phyloP scores from a whole-genome alignment of 1,140 invertebrate species.

The Charaxes varanes region DNA sequence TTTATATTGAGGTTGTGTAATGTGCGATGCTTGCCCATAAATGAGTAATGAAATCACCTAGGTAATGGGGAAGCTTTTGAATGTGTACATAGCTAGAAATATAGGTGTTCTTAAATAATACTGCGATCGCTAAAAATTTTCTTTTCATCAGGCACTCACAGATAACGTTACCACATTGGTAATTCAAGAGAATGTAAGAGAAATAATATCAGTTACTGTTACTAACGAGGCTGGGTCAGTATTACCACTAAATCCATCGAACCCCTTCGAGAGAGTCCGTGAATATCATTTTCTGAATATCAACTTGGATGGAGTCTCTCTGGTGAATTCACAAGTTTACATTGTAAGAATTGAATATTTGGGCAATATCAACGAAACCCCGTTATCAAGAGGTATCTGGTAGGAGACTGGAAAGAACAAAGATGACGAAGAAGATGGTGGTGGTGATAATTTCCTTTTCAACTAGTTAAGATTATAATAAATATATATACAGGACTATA shows the following conservation, averaged over 20 bases:
- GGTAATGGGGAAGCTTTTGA: too few species aligned
- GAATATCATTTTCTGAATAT: constrained; percentile 50
- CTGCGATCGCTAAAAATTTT: too few species aligned
- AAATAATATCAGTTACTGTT: constrained; percentile 35
- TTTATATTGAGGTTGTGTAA: too few species aligned
- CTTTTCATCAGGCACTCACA: constrained; percentile 41
- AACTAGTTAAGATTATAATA: too few species aligned
- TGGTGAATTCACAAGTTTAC: constrained; percentile 34
- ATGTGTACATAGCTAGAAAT: too few species aligned
- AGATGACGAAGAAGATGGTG: too few species aligned
- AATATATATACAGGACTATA: too few species aligned
- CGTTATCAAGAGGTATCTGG: constrained; percentile 51
- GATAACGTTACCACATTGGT: constrained; percentile 30
- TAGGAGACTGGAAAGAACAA: too few species aligned
- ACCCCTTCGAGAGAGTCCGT: constrained; percentile 38
- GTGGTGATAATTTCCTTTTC: too few species aligned
- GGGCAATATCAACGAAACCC: constrained; percentile 65
- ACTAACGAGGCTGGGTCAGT: constrained; percentile 17
- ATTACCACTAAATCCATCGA: constrained; percentile 21
- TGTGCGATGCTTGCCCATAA: too few species aligned
- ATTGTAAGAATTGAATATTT: constrained; percentile 37
- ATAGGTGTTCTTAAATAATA: too few species aligned
- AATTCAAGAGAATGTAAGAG: constrained; percentile 56
- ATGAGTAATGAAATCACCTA: too few species aligned
- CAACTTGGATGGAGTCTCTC: constrained; percentile 38